Evolutionary conservation across 2,888 invertebrate genomes (phyloP).

Genomic region (Drosophila paramelanica): DNA sequence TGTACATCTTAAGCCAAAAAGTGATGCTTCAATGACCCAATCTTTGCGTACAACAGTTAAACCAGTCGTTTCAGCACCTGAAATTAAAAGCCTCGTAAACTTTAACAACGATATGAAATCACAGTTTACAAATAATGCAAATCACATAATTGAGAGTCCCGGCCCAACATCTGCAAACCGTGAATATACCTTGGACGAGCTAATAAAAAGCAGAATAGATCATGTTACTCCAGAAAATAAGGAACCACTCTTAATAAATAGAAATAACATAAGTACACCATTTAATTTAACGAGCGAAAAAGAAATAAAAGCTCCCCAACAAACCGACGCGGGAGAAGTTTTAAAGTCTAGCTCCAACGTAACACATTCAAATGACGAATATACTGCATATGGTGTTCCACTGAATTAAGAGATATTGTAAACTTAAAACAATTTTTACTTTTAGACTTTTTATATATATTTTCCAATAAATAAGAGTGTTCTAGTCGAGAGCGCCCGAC

Average conservation of each 20-base stretch:
- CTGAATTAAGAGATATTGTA: constrained; percentile 8
- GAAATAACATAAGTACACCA: not conserved
- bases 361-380: not conserved
- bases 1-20: constrained; percentile 2
- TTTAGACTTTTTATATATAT: too few species aligned
- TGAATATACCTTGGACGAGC: not conserved
- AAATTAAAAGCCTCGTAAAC: not conserved
- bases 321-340: not conserved
- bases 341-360: not conserved
- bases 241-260: not conserved
- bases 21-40: not conserved
- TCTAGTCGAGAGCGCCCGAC: too few species aligned
- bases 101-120: not conserved
- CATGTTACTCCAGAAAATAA: rapidly evolving
- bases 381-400: constrained; percentile 22
- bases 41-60: not conserved
- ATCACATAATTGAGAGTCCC: not conserved
- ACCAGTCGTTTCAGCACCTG: not conserved
- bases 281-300: too few species aligned
- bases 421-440: too few species aligned
- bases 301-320: too few species aligned
- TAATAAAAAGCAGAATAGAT: not conserved
- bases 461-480: too few species aligned
- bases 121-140: not conserved
- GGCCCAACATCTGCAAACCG: not conserved